Percentiles rank a stretch among this genome's conserved stretches.
Evolutionary conservation across 2,888 invertebrate species (phyloP).

Genomic region (Brachypterus glaber): DNA sequence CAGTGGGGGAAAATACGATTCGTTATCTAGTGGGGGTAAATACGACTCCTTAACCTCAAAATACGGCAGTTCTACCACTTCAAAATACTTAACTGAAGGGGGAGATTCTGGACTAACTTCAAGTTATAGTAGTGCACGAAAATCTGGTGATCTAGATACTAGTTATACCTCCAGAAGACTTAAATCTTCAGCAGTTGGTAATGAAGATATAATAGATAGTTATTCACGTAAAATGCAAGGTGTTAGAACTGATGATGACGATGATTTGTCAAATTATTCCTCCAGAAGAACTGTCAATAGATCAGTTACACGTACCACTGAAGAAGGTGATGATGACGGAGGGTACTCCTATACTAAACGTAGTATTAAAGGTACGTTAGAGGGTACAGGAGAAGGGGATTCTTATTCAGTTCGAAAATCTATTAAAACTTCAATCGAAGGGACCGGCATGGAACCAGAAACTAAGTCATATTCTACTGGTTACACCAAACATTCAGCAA

Average conservation of each 20-base stretch:
- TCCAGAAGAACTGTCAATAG: conserved; percentile 23
- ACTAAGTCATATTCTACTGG: conserved; percentile 19
- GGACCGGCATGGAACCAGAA: conserved; percentile 26
- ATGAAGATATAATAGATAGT: conserved; percentile 15
- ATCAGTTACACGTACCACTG: conserved; percentile 17
- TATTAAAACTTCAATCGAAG: conserved; percentile 27
- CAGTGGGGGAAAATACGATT: conserved; percentile 13
- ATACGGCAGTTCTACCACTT: conserved; percentile 17
- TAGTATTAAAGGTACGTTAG: conserved; percentile 24
- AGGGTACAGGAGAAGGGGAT: conserved; percentile 31
- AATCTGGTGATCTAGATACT: conserved; percentile 13
- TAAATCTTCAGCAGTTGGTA: conserved; percentile 7
- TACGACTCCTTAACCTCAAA: conserved; percentile 27
- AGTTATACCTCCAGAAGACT: conserved; percentile 13
- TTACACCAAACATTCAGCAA: conserved; percentile 23
- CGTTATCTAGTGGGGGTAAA: conserved; percentile 18
- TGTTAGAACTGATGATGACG: neutral
- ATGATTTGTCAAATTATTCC: conserved; percentile 19
- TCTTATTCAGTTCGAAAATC: conserved; percentile 29
- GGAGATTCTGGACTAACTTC: conserved; percentile 21
- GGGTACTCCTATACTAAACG: conserved; percentile 27
- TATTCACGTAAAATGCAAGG: conserved; percentile 20
- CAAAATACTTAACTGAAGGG: conserved; percentile 13
- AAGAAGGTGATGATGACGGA: conserved; percentile 20
- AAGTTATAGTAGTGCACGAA: conserved; percentile 23